phyloP scores from a whole-genome alignment of 2,888 invertebrate species.

The Polydesmus complanatus region DNA sequence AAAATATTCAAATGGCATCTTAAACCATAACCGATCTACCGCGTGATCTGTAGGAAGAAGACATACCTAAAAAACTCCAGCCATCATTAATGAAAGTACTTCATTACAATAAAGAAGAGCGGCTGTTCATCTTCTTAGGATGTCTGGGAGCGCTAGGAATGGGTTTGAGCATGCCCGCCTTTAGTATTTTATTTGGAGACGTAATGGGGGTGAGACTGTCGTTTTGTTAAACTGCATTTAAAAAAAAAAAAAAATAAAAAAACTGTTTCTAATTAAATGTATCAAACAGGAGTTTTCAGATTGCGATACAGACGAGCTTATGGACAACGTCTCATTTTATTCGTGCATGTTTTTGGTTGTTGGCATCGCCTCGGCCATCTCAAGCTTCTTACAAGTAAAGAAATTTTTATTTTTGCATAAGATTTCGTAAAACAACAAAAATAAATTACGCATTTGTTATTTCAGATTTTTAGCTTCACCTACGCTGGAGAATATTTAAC shows the following conservation, averaged over 20 bases:
- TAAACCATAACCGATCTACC: no score
- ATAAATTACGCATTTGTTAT: background rate
- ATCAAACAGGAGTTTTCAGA: background rate
- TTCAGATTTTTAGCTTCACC: slow-evolving; percentile 52
- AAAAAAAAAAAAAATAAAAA: no score
- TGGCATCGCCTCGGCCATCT: slow-evolving; percentile 47
- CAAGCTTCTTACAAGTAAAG: slow-evolving; percentile 19
- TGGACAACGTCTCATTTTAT: slow-evolving; percentile 44
- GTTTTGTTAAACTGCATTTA: background rate
- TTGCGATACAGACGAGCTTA: slow-evolving; percentile 32
- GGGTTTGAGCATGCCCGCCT: slow-evolving; percentile 59
- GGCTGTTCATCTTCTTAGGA: slow-evolving; percentile 47
- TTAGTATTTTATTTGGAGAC: slow-evolving; percentile 57
- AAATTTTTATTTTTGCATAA: background rate
- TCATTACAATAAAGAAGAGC: slow-evolving; percentile 51
- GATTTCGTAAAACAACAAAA: no score
- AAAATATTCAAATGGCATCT: background rate
- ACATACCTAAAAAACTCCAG: background rate
- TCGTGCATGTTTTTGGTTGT: slow-evolving; percentile 51
- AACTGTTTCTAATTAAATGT: background rate
- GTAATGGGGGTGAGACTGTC: slow-evolving; percentile 47
- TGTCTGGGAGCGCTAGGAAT: slow-evolving; percentile 46
- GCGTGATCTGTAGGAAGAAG: background rate
- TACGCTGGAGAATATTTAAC: slow-evolving; percentile 68
- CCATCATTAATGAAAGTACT: slow-evolving; percentile 38